These are phyloP conservation scores for Drosophila nebulosa DNA, from an alignment of 1,140 invertebrate genomes.

Conservation along the genomic window DNA sequence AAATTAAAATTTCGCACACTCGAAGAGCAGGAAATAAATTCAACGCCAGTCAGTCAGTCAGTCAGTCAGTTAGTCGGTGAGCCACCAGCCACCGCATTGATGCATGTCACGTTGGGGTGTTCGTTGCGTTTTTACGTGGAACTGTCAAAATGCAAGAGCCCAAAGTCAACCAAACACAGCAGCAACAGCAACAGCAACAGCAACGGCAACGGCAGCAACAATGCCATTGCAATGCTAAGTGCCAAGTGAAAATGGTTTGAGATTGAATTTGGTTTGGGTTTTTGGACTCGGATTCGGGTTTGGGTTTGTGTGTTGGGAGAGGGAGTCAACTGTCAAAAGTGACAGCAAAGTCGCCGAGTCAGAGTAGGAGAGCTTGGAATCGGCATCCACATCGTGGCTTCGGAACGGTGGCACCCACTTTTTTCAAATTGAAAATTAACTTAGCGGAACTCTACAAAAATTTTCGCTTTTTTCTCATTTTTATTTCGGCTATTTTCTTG, in stretches of 20 bases:
- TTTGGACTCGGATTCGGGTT: too few relatives aligned
- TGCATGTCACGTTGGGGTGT: conserved; percentile 72
- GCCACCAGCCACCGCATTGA: conserved; percentile 55
- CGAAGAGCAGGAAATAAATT: conserved; percentile 75
- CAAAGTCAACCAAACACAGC: conserved; percentile 20
- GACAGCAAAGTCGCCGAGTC: conserved; percentile 55
- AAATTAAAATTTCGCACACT: conserved; percentile 79
- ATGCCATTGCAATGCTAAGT: conserved; percentile 61
- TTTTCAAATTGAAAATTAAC: conserved; percentile 76
- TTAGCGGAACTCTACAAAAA: conserved; percentile 73
- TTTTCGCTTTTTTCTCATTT: conserved; percentile 27
- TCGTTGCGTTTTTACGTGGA: conserved; percentile 69
- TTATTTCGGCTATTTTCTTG: conserved; percentile 1
- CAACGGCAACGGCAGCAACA: conserved; percentile 34
- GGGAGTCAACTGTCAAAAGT: conserved; percentile 77
- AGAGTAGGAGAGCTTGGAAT: conserved; percentile 13
- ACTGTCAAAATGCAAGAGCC: conserved; percentile 75
- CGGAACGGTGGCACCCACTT: conserved; percentile 60
- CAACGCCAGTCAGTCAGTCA: conserved; percentile 32
- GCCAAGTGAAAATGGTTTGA: conserved; percentile 74
- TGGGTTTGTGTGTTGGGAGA: background rate
- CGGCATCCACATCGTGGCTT: conserved; percentile 2
- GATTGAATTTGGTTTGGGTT: background rate
- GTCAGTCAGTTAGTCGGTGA: background rate
- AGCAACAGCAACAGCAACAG: background rate